Percentiles rank a stretch among this genome's conserved stretches.
These are phyloP conservation scores for Anguilla megastoma DNA, from an alignment of 2,797 vertebrate species.

Conservation along the genomic window DNA sequence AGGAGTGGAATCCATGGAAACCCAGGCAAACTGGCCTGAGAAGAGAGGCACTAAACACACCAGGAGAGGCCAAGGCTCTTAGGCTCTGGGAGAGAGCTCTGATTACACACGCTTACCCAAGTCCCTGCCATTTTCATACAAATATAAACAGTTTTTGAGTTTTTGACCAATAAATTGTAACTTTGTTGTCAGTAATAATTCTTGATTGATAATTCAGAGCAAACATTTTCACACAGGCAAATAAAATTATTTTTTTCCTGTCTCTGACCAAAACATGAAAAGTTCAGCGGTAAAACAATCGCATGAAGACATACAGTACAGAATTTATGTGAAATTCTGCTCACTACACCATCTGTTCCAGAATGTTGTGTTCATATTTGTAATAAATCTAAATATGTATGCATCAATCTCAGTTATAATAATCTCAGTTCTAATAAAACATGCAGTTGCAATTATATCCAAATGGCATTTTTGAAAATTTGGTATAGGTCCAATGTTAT, in stretches of 20 bases:
- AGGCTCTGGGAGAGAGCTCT: not conserved
- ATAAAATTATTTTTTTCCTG: not conserved
- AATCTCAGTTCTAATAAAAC: not conserved
- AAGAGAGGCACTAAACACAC: not conserved
- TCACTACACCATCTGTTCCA: not conserved
- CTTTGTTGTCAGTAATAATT: too few species aligned
- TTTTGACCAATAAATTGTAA: not conserved
- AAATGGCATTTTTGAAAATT: too few species aligned
- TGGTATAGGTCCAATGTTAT: not conserved
- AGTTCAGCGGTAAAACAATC: not conserved
- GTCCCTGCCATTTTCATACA: not conserved
- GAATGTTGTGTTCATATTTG: not conserved
- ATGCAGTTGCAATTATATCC: not conserved
- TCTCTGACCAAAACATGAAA: not conserved
- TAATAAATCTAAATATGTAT: not conserved
- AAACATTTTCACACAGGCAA: not conserved
- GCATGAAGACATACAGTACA: not conserved
- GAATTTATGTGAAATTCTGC: not conserved
- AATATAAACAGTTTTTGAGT: not conserved
- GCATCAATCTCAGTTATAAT: not conserved
- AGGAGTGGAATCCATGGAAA: not conserved
- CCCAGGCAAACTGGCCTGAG: not conserved
- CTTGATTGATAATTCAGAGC: too few species aligned
- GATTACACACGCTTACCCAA: not conserved
- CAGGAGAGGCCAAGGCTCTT: not conserved